A percentile compares a stretch with the other conserved stretches of the same genome.
phyloP scores from a whole-genome alignment of 2,888 invertebrate genomes.

The Ophonus ardosiacus region DNA sequence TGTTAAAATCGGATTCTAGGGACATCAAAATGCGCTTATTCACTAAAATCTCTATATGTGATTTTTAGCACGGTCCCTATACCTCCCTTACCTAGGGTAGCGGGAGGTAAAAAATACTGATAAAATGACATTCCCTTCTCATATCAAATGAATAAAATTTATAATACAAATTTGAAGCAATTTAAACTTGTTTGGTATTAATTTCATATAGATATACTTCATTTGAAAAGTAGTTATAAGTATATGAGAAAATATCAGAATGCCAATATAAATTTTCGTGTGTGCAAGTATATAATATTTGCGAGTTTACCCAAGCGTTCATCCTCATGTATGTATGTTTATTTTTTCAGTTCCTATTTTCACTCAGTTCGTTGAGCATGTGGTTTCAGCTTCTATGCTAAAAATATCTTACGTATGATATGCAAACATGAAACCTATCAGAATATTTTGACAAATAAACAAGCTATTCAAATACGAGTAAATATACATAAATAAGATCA shows the following conservation, averaged over 20 bases:
- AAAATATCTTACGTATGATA: conserved; percentile 26
- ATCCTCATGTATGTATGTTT: conserved; percentile 9
- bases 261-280: conserved; percentile 10
- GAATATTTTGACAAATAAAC: conserved; percentile 27
- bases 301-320: conserved; percentile 24
- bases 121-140: too few relatives aligned
- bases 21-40: too few relatives aligned
- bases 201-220: too few relatives aligned
- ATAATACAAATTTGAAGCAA: too few relatives aligned
- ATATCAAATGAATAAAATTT: too few relatives aligned
- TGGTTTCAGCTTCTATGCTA: conserved; percentile 18
- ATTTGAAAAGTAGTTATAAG: background rate
- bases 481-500: conserved; percentile 4
- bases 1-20: too few relatives aligned
- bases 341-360: conserved; percentile 37
- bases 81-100: too few relatives aligned
- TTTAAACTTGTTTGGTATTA: too few relatives aligned
- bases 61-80: too few relatives aligned
- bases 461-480: background rate
- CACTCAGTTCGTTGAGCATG: conserved; percentile 24
- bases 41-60: too few relatives aligned
- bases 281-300: conserved; percentile 29
- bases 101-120: too few relatives aligned
- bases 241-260: background rate
- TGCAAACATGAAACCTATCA: conserved; percentile 30